A percentile compares a stretch with the other conserved stretches of the same genome.
Evolutionary conservation across 2,797 vertebrate genomes (phyloP).

Genomic region (Lutjanus campechanus): DNA sequence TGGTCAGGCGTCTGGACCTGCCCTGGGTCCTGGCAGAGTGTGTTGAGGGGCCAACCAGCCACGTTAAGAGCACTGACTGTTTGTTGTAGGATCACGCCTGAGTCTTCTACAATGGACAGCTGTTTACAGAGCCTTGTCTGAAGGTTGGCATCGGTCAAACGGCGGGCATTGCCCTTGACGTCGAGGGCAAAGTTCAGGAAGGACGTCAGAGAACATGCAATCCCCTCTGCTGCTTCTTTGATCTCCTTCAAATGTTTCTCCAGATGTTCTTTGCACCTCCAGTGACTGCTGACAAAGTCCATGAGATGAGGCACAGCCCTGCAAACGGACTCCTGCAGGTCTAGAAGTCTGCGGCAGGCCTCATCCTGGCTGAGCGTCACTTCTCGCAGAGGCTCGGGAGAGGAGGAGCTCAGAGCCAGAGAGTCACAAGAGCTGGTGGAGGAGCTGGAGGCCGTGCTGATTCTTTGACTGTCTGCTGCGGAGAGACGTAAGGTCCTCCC

Average conservation of each 20-base stretch:
- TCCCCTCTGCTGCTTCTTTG: slow-evolving; percentile 84
- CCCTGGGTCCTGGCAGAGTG: slow-evolving; percentile 85
- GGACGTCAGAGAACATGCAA: slow-evolving; percentile 83
- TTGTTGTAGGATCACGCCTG: slow-evolving; percentile 90
- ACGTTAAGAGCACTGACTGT: slow-evolving; percentile 83
- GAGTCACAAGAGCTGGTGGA: slow-evolving; percentile 86
- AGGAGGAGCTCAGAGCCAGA: slow-evolving; percentile 75
- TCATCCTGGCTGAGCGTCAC: slow-evolving; percentile 85
- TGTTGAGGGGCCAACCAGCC: slow-evolving; percentile 87
- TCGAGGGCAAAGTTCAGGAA: slow-evolving; percentile 90
- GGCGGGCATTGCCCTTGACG: slow-evolving; percentile 84
- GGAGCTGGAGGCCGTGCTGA: slow-evolving; percentile 87
- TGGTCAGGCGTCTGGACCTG: slow-evolving; percentile 88
- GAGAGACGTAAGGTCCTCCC: slow-evolving; percentile 16
- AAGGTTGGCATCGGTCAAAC: slow-evolving; percentile 87
- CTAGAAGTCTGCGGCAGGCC: slow-evolving; percentile 84
- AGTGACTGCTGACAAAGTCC: slow-evolving; percentile 94
- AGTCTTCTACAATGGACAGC: slow-evolving; percentile 88
- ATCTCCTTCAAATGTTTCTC: slow-evolving; percentile 89
- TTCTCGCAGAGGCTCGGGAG: slow-evolving; percentile 83
- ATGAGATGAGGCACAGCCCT: slow-evolving; percentile 88
- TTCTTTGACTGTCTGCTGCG: slow-evolving; percentile 82
- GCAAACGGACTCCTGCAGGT: slow-evolving; percentile 88
- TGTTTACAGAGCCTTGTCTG: slow-evolving; percentile 91
- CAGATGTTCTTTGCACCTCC: slow-evolving; percentile 90